Base-by-base conservation (phyloP, 2,113 vertebrate genomes). In the Festucalex cinctus region DNA sequence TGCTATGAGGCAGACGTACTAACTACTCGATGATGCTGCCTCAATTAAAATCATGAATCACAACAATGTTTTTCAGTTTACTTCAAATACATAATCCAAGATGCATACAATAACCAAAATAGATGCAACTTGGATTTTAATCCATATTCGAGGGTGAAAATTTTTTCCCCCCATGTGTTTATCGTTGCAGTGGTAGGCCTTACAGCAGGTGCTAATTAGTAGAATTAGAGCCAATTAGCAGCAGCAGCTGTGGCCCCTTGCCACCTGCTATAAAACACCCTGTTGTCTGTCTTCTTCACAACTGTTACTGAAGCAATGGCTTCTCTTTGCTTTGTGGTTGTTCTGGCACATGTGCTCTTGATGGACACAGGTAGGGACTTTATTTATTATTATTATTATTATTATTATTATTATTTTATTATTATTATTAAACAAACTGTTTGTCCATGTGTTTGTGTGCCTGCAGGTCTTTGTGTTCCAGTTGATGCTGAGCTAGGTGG, bases 281-380 rank as follows among this genome's bases (percentile, higher is more conserved):
- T 16, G 63, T 1, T 3, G 51, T 17, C 4, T 0, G 0, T 0
- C 0, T 0, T 6, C 28, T 17, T 19, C 14, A 12, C 49, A 53
- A 48, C 8, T 2, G 3, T 24, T n/a, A 26, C 36, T 43, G 71
- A 9, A 32, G 35, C 14, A 7, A 85, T 85, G 80, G 71, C 13
- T 69, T 41, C 19, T 49, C 12, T 54, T 19, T 0, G 59, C 46
- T 0, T 9, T 2, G 1, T 71, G 43, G 0, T 43, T 0, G 0
- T 51, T 1, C 62, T 37, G 12, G 36, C 53, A 61, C 59, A 81
- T 68, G 9, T 41, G 1, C 12, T 28, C 54, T 77, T 62, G 58
- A 22, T 83, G 0, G 6, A n/a, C 6, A 41, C 32, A 81, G 81
- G 36, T 61, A 22, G 75, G 75, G n/a, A n/a, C n/a, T n/a, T 26